Evolutionary conservation across 92 coral and sea anemone genomes (phyloP).

Genomic region (Epizoanthus stellaris): DNA sequence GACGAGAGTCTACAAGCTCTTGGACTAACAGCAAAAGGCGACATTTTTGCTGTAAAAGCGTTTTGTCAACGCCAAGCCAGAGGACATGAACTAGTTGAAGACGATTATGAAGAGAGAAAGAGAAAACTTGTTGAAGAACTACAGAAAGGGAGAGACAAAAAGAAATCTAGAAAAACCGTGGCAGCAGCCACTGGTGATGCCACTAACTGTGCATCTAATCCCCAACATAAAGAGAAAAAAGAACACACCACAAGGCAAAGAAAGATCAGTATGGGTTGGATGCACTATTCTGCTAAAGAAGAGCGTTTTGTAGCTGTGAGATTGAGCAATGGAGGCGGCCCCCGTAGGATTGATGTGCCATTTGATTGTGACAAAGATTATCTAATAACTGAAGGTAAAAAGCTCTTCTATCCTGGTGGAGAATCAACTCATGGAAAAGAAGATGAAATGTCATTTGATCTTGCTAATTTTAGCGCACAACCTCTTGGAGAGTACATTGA

Average conservation of each 20-base stretch:
- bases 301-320: slow-evolving; percentile 44
- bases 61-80: slow-evolving; percentile 37
- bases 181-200: slow-evolving; percentile 2
- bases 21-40: slow-evolving; percentile 65
- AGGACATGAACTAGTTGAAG: slow-evolving; percentile 17
- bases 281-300: slow-evolving; percentile 26
- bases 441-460: slow-evolving; percentile 49
- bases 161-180: slow-evolving; percentile 38
- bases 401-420: slow-evolving; percentile 46
- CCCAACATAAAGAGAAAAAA: slow-evolving; percentile 1
- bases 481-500: slow-evolving; percentile 37
- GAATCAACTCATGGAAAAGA: slow-evolving; percentile 37
- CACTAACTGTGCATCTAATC: neutral
- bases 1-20: slow-evolving; percentile 44
- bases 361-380: slow-evolving; percentile 8
- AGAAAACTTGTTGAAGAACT: slow-evolving; percentile 53
- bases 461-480: slow-evolving; percentile 53
- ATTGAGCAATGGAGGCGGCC: slow-evolving; percentile 44
- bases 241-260: slow-evolving; percentile 24
- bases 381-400: slow-evolving; percentile 48
- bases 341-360: slow-evolving; percentile 35
- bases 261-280: slow-evolving; percentile 52
- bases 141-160: slow-evolving; percentile 48
- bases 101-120: slow-evolving; percentile 54
- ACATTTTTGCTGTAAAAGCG: slow-evolving; percentile 61